A percentile compares a stretch with the other conserved stretches of the same genome.
Evolutionary conservation across 2,797 vertebrate genomes (phyloP).

Genomic region (Pitangus sulphuratus): DNA sequence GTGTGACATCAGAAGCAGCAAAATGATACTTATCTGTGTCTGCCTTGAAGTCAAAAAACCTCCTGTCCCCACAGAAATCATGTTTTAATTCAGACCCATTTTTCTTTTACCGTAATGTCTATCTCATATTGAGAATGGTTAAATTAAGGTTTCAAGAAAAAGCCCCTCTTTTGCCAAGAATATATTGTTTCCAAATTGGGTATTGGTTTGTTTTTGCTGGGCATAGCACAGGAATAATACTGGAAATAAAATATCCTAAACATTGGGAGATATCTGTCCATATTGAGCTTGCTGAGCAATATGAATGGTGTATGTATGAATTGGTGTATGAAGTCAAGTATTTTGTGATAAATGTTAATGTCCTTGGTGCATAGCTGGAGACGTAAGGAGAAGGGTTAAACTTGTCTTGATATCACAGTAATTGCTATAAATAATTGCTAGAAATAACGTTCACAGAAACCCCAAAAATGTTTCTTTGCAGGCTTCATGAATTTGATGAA

Average conservation of each 20-base stretch:
- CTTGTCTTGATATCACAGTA: background rate
- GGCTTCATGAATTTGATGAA: conserved; percentile 97
- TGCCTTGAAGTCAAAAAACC: background rate
- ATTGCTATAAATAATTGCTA: background rate
- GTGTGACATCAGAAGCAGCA: background rate
- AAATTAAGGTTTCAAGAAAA: background rate
- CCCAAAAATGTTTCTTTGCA: conserved; percentile 65
- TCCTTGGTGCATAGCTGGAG: background rate
- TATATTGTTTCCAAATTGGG: background rate
- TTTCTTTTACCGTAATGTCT: background rate
- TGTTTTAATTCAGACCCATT: background rate
- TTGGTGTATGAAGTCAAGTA: background rate
- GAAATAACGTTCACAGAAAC: background rate
- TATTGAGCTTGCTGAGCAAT: background rate
- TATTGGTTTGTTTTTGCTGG: background rate
- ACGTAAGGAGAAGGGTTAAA: background rate
- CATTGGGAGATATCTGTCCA: background rate
- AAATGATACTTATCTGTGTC: background rate
- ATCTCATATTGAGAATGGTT: background rate
- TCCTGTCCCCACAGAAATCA: background rate
- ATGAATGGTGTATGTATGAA: background rate
- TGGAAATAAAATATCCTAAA: background rate
- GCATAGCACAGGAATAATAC: background rate
- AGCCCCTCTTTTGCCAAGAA: background rate
- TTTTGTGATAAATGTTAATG: background rate